Conservation (phyloP, 2,888 invertebrate species). For the Liodrosophila aerea region DNA sequence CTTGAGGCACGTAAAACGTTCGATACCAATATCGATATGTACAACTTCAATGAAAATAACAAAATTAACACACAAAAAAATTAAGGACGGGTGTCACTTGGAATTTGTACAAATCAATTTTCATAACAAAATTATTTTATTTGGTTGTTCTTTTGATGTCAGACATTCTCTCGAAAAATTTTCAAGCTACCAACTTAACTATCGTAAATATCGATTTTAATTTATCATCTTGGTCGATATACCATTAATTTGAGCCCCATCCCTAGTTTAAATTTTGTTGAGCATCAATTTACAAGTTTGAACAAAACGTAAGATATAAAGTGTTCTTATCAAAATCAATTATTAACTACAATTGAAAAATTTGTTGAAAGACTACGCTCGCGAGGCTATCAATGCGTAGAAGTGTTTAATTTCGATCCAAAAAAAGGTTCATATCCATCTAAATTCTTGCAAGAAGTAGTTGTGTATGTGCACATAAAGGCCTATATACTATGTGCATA, state of each 20-base stretch:
- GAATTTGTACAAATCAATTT: neutral
- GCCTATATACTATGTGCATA: neutral
- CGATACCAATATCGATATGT: slow-evolving; percentile 18
- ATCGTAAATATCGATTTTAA: slow-evolving; percentile 40
- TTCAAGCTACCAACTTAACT: slow-evolving; percentile 30
- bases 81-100: neutral
- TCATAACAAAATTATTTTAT: neutral
- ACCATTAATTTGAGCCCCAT: slow-evolving; percentile 30
- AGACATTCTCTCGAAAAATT: slow-evolving; percentile 30
- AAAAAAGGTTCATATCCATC: slow-evolving; percentile 33
- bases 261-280: slow-evolving; percentile 47
- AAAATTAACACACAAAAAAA: neutral
- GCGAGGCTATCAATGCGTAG: slow-evolving; percentile 3
- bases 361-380: neutral
- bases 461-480: slow-evolving; percentile 5
- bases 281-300: slow-evolving; percentile 52
- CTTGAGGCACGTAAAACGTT: neutral
- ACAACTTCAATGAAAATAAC: neutral
- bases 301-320: slow-evolving; percentile 49
- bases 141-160: slow-evolving; percentile 18
- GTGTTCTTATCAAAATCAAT: slow-evolving; percentile 17
- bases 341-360: slow-evolving; percentile 15
- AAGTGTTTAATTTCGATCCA: slow-evolving; percentile 16
- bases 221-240: slow-evolving; percentile 36
- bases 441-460: neutral